Conservation (phyloP, 2,797 vertebrate genomes). For the Pitangus sulphuratus region DNA sequence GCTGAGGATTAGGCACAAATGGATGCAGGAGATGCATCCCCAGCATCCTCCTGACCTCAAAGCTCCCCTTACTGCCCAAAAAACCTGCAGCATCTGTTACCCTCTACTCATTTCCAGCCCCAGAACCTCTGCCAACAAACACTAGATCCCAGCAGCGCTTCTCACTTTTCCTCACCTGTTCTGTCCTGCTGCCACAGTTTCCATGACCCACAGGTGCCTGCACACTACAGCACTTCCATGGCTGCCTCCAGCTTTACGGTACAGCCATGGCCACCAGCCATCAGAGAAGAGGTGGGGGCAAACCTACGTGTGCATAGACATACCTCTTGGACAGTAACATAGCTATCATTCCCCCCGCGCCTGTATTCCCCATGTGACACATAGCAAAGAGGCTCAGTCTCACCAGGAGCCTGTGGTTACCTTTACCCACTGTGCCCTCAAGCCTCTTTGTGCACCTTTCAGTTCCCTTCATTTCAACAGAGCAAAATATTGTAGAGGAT, state of each 20-base stretch:
- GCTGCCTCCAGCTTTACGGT: neutral
- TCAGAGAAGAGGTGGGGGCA: neutral
- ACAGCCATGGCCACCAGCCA: neutral
- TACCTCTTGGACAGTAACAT: neutral
- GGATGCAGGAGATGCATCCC: neutral
- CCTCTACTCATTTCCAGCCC: neutral
- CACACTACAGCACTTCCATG: neutral
- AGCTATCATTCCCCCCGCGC: accelerated
- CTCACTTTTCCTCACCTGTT: neutral
- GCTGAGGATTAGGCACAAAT: neutral
- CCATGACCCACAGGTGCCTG: accelerated
- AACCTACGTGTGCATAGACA: neutral
- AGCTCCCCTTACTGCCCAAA: neutral
- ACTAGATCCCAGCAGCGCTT: neutral
- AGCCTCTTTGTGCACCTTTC: neutral
- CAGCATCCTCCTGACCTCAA: neutral
- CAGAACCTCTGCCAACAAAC: neutral
- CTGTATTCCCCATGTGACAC: neutral
- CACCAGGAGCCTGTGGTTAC: neutral
- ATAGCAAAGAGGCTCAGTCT: neutral
- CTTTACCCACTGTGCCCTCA: neutral
- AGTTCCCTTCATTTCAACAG: neutral
- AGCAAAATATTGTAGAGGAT: neutral
- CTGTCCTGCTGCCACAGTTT: neutral
- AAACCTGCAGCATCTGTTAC: neutral